Evolutionary conservation across 2,113 vertebrate species (phyloP).

Genomic region (Malurus elegans): DNA sequence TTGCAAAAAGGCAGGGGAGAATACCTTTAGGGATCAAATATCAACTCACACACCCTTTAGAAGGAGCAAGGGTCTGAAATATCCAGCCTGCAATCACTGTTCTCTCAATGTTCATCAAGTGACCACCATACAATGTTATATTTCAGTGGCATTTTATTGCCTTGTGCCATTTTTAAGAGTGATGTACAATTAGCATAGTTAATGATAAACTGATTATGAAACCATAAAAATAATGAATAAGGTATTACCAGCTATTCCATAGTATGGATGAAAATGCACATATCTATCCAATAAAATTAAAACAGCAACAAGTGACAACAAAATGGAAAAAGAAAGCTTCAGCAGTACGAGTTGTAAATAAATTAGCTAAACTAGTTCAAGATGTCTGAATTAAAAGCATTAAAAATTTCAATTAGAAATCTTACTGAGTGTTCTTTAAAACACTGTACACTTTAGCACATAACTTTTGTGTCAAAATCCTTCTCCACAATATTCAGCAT

Average conservation of each 20-base stretch:
- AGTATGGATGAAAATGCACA: background rate
- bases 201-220: background rate
- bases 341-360: background rate
- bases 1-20: background rate
- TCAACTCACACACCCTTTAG: background rate
- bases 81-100: background rate
- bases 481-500: background rate
- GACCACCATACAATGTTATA: background rate
- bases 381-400: background rate
- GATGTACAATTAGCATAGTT: background rate
- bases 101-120: background rate
- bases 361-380: background rate
- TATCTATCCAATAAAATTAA: background rate
- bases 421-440: background rate
- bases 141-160: background rate
- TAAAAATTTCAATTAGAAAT: background rate
- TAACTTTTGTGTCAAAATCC: background rate
- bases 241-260: background rate
- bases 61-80: background rate
- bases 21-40: background rate
- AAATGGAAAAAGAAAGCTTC: background rate
- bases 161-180: background rate
- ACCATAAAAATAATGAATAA: background rate
- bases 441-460: background rate
- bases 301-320: background rate